Evolutionary conservation across 2,888 invertebrate species (phyloP).

Genomic region (Amorpha juglandis): DNA sequence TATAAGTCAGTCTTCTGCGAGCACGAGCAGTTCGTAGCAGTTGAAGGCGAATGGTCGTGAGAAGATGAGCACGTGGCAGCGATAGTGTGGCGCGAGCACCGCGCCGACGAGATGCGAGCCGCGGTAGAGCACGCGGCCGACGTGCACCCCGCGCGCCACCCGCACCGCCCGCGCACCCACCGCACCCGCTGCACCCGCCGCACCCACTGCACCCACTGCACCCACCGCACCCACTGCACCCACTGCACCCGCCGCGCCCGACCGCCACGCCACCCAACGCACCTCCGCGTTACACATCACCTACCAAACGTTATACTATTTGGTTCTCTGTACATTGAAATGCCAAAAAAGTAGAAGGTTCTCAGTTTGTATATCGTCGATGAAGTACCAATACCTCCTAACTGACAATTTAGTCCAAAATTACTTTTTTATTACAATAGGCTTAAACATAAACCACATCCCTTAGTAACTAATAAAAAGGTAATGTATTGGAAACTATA

Average conservation of each 20-base stretch:
- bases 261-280: slow-evolving; percentile 62
- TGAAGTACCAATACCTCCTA: too few relatives aligned
- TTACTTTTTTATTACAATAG: too few relatives aligned
- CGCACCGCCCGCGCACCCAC: slow-evolving; percentile 56
- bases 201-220: slow-evolving; percentile 58
- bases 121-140: slow-evolving; percentile 62
- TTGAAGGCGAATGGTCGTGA: slow-evolving; percentile 73
- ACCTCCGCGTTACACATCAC: slow-evolving; percentile 74
- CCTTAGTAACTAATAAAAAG: too few relatives aligned
- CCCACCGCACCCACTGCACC: slow-evolving; percentile 56
- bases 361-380: too few relatives aligned
- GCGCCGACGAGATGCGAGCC: slow-evolving; percentile 60
- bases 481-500: too few relatives aligned
- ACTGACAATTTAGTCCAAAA: too few relatives aligned
- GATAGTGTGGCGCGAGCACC: slow-evolving; percentile 60
- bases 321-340: too few relatives aligned
- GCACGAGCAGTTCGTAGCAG: slow-evolving; percentile 69
- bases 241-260: slow-evolving; percentile 48
- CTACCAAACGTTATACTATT: slow-evolving; percentile 38
- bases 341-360: too few relatives aligned
- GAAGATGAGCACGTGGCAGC: slow-evolving; percentile 72
- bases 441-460: too few relatives aligned
- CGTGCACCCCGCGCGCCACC: slow-evolving; percentile 53
- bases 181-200: slow-evolving; percentile 46
- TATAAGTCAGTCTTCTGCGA: slow-evolving; percentile 38